These are phyloP conservation scores for Madoqua kirkii DNA, from an alignment of 2,113 vertebrate genomes.

Conservation along the genomic window DNA sequence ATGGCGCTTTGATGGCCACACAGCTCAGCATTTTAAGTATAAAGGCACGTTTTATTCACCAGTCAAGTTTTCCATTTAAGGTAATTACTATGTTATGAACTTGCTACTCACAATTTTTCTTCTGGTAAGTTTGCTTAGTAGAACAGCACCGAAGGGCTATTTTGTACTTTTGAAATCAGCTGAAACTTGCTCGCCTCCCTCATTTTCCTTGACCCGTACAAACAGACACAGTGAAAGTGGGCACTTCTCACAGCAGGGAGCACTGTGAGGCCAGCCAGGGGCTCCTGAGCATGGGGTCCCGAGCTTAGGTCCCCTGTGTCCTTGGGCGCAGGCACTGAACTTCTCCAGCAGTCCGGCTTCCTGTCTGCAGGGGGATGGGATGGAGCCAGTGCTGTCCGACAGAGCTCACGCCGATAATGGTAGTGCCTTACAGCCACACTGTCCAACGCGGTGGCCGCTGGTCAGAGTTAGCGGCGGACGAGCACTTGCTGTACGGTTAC, in stretches of 20 bases:
- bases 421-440: not conserved
- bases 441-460: not conserved
- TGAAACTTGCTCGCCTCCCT: not conserved
- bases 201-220: not conserved
- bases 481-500: not conserved
- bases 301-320: not conserved
- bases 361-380: not conserved
- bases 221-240: not conserved
- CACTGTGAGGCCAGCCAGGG: not conserved
- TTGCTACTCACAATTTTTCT: conserved; percentile 7
- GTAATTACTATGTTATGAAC: not conserved
- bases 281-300: not conserved
- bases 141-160: not conserved
- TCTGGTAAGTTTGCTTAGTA: not conserved
- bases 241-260: too few species aligned
- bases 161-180: not conserved
- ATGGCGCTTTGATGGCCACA: not conserved
- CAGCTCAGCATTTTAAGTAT: not conserved
- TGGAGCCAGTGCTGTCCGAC: not conserved
- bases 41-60: not conserved
- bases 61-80: conserved; percentile 5
- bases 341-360: not conserved
- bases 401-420: not conserved
- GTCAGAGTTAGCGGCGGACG: not conserved
- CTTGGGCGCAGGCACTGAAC: not conserved